Evolutionary conservation across 2,888 invertebrate species (phyloP).

Genomic region (Agrotis ipsilon): DNA sequence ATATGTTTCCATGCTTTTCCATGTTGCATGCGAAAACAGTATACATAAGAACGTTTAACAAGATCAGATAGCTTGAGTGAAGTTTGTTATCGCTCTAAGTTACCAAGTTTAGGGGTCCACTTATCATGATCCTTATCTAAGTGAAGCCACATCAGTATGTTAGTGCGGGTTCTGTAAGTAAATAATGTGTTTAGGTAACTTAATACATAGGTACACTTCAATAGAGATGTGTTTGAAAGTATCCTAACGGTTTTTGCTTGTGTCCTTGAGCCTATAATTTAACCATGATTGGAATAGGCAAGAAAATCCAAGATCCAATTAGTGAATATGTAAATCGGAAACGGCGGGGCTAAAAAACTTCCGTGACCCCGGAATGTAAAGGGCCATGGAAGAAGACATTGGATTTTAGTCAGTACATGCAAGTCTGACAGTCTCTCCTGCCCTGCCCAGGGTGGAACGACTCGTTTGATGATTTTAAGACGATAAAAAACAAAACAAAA

Average conservation of each 20-base stretch:
- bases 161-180: slow-evolving; percentile 28
- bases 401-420: too few relatives aligned
- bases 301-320: too few relatives aligned
- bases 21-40: not conserved
- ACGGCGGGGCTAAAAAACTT: too few relatives aligned
- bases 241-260: not conserved
- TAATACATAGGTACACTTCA: not conserved
- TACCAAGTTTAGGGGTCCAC: slow-evolving; percentile 63
- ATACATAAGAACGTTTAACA: slow-evolving; percentile 45
- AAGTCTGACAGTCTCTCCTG: too few relatives aligned
- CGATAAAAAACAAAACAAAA: too few relatives aligned
- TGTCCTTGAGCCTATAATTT: not conserved
- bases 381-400: too few relatives aligned
- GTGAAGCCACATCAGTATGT: slow-evolving; percentile 42
- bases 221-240: not conserved
- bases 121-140: slow-evolving; percentile 64
- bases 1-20: not conserved
- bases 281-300: not conserved
- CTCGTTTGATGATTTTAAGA: too few relatives aligned
- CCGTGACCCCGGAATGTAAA: too few relatives aligned
- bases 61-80: slow-evolving; percentile 65
- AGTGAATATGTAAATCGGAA: too few relatives aligned
- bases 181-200: slow-evolving; percentile 24
- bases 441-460: too few relatives aligned
- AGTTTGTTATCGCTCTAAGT: slow-evolving; percentile 67